phyloP scores from a whole-genome alignment of 2,888 invertebrate species.

The Meganola albula region DNA sequence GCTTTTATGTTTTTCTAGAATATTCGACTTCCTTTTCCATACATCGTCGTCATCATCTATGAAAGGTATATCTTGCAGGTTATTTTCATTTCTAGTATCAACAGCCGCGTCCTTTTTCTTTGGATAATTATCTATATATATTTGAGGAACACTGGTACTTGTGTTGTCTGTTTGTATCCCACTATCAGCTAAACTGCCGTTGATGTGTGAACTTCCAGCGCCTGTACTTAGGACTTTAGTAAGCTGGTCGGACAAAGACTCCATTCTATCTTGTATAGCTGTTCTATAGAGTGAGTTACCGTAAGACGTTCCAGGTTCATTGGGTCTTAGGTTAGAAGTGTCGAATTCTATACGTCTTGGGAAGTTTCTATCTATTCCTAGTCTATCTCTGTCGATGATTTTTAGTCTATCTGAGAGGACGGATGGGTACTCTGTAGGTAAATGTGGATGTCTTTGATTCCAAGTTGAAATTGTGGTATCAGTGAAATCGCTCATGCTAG shows the following conservation, averaged over 20 bases:
- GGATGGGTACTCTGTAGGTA: conserved; percentile 60
- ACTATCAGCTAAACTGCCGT: conserved; percentile 68
- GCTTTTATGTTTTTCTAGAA: conserved; percentile 64
- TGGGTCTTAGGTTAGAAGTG: conserved; percentile 48
- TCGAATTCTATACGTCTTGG: conserved; percentile 66
- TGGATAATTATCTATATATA: conserved; percentile 47
- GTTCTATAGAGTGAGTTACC: conserved; percentile 53
- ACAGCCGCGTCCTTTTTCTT: conserved; percentile 67
- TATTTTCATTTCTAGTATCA: conserved; percentile 67
- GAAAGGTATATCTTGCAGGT: conserved; percentile 68
- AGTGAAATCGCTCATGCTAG: conserved; percentile 72
- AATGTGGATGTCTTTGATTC: conserved; percentile 58
- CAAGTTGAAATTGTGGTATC: conserved; percentile 72
- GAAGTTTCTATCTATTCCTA: conserved; percentile 33
- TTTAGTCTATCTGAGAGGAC: conserved; percentile 65
- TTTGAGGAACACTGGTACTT: conserved; percentile 66
- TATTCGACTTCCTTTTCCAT: conserved; percentile 42
- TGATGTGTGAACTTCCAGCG: conserved; percentile 66
- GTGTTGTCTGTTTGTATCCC: conserved; percentile 73
- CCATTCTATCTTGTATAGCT: conserved; percentile 58
- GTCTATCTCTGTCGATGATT: conserved; percentile 52
- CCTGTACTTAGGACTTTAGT: conserved; percentile 66
- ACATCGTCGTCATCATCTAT: conserved; percentile 68
- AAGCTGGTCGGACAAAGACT: conserved; percentile 60
- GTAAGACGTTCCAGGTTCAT: conserved; percentile 54